phyloP scores from a whole-genome alignment of 2,888 invertebrate genomes.

The Lasioglossum villosulum region DNA sequence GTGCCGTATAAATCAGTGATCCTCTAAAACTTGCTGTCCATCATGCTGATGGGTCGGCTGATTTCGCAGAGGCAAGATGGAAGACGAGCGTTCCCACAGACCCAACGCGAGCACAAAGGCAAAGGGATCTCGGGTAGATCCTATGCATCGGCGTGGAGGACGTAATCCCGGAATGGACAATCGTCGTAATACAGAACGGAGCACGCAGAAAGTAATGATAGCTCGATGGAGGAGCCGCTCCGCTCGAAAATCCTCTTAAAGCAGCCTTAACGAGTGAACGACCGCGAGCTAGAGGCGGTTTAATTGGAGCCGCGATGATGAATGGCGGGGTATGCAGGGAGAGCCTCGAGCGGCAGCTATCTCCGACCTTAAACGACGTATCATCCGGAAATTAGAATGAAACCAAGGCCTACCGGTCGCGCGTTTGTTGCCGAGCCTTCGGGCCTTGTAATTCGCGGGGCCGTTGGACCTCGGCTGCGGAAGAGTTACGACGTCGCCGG shows the following conservation, averaged over 20 bases:
- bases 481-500: conserved; percentile 19
- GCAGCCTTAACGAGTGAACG: conserved; percentile 54
- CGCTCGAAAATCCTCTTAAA: conserved; percentile 56
- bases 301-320: conserved; percentile 64
- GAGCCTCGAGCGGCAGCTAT: conserved; percentile 41
- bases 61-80: background rate
- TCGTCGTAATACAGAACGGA: conserved; percentile 6
- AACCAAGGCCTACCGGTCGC: conserved; percentile 39
- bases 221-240: background rate
- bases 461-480: conserved; percentile 8
- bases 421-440: conserved; percentile 1
- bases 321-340: conserved; percentile 41
- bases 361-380: conserved; percentile 45
- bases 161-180: conserved; percentile 33
- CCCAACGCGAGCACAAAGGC: background rate
- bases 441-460: conserved; percentile 31
- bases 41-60: too few relatives aligned
- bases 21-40: background rate
- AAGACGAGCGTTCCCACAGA: background rate
- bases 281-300: conserved; percentile 45
- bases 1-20: too few relatives aligned
- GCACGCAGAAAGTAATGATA: conserved; percentile 14
- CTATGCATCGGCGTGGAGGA: background rate
- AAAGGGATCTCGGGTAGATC: background rate
- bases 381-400: conserved; percentile 59